Evolutionary conservation across 2,113 vertebrate species (phyloP).

Genomic region (Lampris megalopsis): DNA sequence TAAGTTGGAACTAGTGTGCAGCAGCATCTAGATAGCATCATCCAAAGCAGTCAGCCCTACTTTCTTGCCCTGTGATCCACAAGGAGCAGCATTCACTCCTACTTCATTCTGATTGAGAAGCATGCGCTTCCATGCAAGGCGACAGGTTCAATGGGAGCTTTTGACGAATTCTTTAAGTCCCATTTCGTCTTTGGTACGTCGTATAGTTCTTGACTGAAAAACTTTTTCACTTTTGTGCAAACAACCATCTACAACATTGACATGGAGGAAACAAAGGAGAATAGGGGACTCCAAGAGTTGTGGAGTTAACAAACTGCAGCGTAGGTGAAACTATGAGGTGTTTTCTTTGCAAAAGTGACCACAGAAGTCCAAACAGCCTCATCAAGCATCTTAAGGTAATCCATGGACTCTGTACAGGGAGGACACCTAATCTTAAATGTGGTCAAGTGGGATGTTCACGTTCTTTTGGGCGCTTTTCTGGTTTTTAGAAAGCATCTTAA

Average conservation of each 20-base stretch:
- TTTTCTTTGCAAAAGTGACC: constrained; percentile 15
- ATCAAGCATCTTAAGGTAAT: constrained; percentile 12
- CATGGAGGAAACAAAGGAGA: constrained; percentile 9
- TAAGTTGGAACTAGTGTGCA: too few relatives aligned
- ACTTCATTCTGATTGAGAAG: too few relatives aligned
- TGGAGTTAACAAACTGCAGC: not conserved
- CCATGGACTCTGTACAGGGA: constrained; percentile 16
- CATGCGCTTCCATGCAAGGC: too few relatives aligned
- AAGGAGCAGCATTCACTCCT: too few relatives aligned
- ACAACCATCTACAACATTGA: constrained; percentile 20
- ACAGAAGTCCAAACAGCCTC: constrained; percentile 7
- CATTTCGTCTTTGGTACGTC: constrained; percentile 5
- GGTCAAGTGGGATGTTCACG: constrained; percentile 12
- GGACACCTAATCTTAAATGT: constrained; percentile 16
- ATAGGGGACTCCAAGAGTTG: constrained; percentile 11
- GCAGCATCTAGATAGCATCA: too few relatives aligned
- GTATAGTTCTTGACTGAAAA: constrained; percentile 12
- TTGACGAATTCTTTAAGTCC: too few relatives aligned
- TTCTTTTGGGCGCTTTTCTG: constrained; percentile 23
- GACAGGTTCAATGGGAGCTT: too few relatives aligned
- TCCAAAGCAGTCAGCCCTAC: too few relatives aligned
- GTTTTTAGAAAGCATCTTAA: constrained; percentile 17
- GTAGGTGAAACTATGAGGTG: constrained; percentile 7
- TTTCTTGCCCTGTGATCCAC: too few relatives aligned
- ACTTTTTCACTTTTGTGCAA: constrained; percentile 24